phyloP scores from a whole-genome alignment of 1,140 invertebrate genomes.

The Lineus longissimus region DNA sequence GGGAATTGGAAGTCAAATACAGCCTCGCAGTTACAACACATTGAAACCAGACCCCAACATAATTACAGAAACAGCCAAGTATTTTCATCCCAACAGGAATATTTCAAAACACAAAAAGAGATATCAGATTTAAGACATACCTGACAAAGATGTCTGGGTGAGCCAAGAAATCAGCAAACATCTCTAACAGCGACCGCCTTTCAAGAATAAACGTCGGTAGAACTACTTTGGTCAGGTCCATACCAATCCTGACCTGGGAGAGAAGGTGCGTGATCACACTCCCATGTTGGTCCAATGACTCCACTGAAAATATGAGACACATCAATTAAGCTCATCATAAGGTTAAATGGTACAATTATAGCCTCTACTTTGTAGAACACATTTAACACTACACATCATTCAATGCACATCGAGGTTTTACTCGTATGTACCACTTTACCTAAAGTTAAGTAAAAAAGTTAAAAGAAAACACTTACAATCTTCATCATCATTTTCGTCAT shows the following conservation, averaged over 20 bases:
- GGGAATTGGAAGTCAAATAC: no score
- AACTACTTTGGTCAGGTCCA: conserved; percentile 55
- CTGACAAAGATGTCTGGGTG: conserved; percentile 54
- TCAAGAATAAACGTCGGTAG: conserved; percentile 55
- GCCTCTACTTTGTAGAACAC: neutral
- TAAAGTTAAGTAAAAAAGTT: no score
- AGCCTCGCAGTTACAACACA: no score
- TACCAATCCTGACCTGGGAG: conserved; percentile 53
- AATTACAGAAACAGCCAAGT: no score
- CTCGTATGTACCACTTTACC: no score
- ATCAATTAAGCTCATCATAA: conserved; percentile 10
- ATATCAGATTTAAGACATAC: conserved; percentile 42
- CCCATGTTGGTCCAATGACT: conserved; percentile 89
- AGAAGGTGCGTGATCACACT: conserved; percentile 75
- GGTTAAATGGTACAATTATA: no score
- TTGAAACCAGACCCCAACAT: no score
- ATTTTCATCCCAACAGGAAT: no score
- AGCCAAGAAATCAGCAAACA: conserved; percentile 56
- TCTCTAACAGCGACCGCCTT: conserved; percentile 51
- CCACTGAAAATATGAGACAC: conserved; percentile 50
- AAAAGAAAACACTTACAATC: conserved; percentile 70
- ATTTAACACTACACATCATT: neutral
- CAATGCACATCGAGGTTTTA: no score
- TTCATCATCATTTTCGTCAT: conserved; percentile 82
- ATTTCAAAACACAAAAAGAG: no score